Evolutionary conservation across 2,888 invertebrate species (phyloP), one percentile per base, ranked within the genome.

Genomic region (Cartodere bifasciata): DNA sequence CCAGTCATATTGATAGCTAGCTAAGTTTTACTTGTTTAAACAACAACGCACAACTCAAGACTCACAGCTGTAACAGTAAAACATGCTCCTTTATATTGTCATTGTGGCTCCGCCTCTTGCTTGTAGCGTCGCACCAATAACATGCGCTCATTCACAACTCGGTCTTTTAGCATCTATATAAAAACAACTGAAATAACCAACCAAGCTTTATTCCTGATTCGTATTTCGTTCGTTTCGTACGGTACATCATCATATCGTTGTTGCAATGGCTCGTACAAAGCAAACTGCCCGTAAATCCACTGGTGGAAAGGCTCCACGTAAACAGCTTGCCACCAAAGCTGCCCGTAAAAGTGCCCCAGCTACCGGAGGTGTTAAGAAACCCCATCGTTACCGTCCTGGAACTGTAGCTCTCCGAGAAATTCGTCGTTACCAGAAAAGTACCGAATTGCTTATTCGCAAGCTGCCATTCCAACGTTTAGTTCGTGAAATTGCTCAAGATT

Each of bases 401-500:
- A 28, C 38, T 2, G 34, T 34, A 7, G 34, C 38, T n/a, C 27
- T 33, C 10, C 16, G 38, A 7, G 35, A 35, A n/a, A 72, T 72
- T 37, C 59, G 70, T 46, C 64, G 72, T 43, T 75, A 73, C 51
- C 72, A 74, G 49, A 73, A 73, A 51, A 67, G 67, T 5, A 73
- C 72, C 2, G 72, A 74, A 47, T 59, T 73, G 49, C 48, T 74
- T 40, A 73, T 74, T 55, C 62, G 71, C 41, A 72, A 73, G 50
- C 64, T 88, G 64, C 87, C 87, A 3, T 90, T 90, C 74, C 87
- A 88, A 61, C 81, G 86, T 47, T 66, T 88, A 52, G 88, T 90
- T 44, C 76, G 87, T 72, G 88, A 88, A 75, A 87, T 88, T 50
- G 87, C 88, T 3, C 87, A 88, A 55, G 86, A 88, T 60, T 87